Conservation (phyloP, 2,797 vertebrate species). For the Chelon labrosus region DNA sequence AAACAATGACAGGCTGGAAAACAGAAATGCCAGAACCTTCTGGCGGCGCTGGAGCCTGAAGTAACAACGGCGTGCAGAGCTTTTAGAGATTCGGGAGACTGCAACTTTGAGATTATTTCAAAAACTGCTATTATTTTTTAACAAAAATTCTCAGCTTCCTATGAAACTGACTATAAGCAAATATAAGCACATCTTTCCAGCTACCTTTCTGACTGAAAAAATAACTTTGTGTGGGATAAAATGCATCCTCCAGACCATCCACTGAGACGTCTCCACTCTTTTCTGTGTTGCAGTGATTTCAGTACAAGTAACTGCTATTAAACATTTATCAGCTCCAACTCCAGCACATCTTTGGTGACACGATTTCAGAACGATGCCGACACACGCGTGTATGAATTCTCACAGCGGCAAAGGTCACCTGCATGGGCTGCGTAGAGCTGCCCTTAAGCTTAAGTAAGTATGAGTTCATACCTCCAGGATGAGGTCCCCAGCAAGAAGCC, state of each 20-base stretch:
- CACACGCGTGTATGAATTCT: no score
- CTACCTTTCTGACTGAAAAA: not conserved
- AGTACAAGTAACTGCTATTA: no score
- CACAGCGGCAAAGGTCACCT: no score
- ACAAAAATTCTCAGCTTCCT: not conserved
- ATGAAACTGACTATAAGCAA: constrained; percentile 1
- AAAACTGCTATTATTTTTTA: constrained; percentile 1
- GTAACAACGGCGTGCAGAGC: constrained; percentile 20
- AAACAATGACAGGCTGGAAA: constrained; percentile 44
- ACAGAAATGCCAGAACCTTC: constrained; percentile 30
- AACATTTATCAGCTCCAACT: no score
- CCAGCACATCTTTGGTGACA: no score
- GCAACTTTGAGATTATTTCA: constrained; percentile 18
- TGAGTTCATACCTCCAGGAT: constrained; percentile 90
- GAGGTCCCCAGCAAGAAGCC: constrained; percentile 91
- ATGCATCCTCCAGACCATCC: no score
- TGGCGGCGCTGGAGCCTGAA: constrained; percentile 19
- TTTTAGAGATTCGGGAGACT: constrained; percentile 9
- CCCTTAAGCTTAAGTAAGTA: no score
- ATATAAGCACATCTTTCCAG: not conserved
- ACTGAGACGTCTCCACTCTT: no score
- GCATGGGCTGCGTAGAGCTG: no score
- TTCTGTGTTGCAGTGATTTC: no score
- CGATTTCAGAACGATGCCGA: no score
- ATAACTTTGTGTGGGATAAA: not conserved